Conservation (phyloP, 2,888 invertebrate species). For the Lamproptera curius region DNA sequence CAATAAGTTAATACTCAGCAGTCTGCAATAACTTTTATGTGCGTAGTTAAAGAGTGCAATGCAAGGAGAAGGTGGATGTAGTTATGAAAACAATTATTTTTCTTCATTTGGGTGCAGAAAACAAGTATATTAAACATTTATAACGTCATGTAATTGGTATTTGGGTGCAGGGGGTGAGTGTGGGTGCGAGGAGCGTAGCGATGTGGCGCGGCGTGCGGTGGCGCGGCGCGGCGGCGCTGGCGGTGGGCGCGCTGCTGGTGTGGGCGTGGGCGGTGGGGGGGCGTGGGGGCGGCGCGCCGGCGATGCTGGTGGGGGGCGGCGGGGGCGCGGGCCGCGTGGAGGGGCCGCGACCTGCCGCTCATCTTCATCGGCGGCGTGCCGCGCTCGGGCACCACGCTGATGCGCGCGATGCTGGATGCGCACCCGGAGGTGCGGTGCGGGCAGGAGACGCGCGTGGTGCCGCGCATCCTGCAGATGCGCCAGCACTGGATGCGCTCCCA, state of each 20-base stretch:
- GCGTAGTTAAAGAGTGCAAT: not conserved
- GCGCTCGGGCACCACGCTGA: slow-evolving; percentile 97
- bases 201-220: slow-evolving; percentile 42
- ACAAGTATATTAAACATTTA: not conserved
- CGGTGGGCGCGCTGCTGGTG: slow-evolving; percentile 31
- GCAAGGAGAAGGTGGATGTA: not conserved
- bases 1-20: not conserved
- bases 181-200: not conserved
- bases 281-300: slow-evolving; percentile 24
- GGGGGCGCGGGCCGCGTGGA: slow-evolving; percentile 15
- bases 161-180: not conserved
- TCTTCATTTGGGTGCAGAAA: not conserved
- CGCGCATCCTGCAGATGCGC: slow-evolving; percentile 95
- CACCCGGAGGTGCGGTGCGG: slow-evolving; percentile 98
- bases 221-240: slow-evolving; percentile 36
- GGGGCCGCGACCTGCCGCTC: slow-evolving; percentile 93
- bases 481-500: slow-evolving; percentile 97
- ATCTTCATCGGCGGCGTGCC: slow-evolving; percentile 99
- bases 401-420: slow-evolving; percentile 98
- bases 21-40: not conserved
- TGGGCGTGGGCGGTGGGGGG: slow-evolving; percentile 29
- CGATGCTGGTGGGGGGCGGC: slow-evolving; percentile 22
- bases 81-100: not conserved
- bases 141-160: not conserved
- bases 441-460: slow-evolving; percentile 98